phyloP scores from a whole-genome alignment of 2,888 invertebrate species.

The Phania funesta region DNA sequence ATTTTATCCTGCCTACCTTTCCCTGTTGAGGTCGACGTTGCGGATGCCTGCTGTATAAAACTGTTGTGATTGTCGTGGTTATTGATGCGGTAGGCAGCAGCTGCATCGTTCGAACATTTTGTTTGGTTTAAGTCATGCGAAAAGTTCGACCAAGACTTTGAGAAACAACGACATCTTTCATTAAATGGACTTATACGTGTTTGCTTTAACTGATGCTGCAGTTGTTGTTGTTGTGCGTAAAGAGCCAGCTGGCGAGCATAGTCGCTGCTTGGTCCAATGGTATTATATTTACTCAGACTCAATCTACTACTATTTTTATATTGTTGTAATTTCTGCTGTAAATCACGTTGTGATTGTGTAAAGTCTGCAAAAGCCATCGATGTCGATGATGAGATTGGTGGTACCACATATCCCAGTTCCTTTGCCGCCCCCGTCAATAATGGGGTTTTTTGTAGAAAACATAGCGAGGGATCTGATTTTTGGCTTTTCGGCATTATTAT shows the following conservation, averaged over 20 bases:
- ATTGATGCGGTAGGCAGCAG: slow-evolving; percentile 22
- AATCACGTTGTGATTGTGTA: slow-evolving; percentile 65
- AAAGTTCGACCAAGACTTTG: slow-evolving; percentile 80
- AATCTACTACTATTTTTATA: slow-evolving; percentile 67
- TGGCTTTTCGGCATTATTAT: slow-evolving; percentile 74
- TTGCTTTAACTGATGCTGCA: slow-evolving; percentile 68
- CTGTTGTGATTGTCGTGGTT: slow-evolving; percentile 65
- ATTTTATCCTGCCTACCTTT: slow-evolving; percentile 63
- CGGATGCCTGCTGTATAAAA: slow-evolving; percentile 59
- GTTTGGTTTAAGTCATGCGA: slow-evolving; percentile 74
- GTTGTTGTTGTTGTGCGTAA: slow-evolving; percentile 75
- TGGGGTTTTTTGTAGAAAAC: slow-evolving; percentile 71
- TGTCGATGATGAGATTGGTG: slow-evolving; percentile 27
- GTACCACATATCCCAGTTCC: slow-evolving; percentile 4
- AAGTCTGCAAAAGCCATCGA: slow-evolving; percentile 48
- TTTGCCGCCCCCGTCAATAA: slow-evolving; percentile 1
- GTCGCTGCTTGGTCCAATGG: slow-evolving; percentile 79
- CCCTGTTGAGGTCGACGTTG: slow-evolving; percentile 42
- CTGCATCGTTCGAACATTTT: slow-evolving; percentile 62
- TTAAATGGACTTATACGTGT: slow-evolving; percentile 70
- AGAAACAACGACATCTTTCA: slow-evolving; percentile 79
- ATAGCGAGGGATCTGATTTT: slow-evolving; percentile 75
- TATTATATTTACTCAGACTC: slow-evolving; percentile 78
- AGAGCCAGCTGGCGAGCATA: slow-evolving; percentile 78
- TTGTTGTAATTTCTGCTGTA: slow-evolving; percentile 63